A percentile compares a stretch with the other conserved stretches of the same genome.
These are phyloP conservation scores for Ochotona princeps DNA, from an alignment of 2,113 vertebrate species.

Conservation along the genomic window DNA sequence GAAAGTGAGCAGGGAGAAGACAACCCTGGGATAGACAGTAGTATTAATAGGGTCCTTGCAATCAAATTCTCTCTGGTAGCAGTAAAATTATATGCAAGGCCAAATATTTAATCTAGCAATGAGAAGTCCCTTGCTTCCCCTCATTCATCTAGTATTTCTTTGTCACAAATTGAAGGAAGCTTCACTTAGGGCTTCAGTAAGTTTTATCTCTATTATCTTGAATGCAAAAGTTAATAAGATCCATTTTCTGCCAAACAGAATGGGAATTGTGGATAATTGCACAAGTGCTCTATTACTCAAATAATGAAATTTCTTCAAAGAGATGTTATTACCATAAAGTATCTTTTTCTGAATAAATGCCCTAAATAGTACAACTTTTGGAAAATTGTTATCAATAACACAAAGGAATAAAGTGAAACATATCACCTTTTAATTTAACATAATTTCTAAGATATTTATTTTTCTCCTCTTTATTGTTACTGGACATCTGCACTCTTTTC, in stretches of 20 bases:
- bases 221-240: conserved; percentile 23
- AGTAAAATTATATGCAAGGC: background rate
- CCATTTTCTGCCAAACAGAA: background rate
- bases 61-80: background rate
- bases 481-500: background rate
- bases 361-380: background rate
- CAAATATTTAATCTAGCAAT: background rate
- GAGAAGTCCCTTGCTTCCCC: background rate
- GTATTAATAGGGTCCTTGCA: background rate
- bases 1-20: background rate
- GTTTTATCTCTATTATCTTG: background rate
- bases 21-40: background rate
- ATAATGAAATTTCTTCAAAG: background rate
- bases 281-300: background rate
- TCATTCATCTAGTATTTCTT: background rate
- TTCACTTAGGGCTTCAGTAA: background rate
- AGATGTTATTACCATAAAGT: background rate
- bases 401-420: background rate
- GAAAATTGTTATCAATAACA: background rate
- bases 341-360: background rate
- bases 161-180: background rate
- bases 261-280: background rate
- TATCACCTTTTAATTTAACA: background rate
- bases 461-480: background rate
- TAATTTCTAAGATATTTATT: background rate